Conservation (phyloP, 2,797 vertebrate species). For the Gallinago nigripennis region DNA sequence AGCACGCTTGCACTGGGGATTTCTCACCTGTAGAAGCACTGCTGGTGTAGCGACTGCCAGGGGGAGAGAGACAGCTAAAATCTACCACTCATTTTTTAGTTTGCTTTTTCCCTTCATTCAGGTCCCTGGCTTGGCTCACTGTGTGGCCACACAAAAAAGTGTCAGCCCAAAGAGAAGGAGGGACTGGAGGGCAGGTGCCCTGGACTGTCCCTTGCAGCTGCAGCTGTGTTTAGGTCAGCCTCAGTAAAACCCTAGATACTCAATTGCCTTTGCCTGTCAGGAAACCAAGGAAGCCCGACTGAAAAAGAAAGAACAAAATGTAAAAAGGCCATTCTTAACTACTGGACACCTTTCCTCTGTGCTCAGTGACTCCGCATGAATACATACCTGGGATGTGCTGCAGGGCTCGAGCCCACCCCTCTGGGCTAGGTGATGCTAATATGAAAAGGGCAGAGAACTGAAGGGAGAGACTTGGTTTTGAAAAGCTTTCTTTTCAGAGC, state of each 20-base stretch:
- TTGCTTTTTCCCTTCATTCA: neutral
- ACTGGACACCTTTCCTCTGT: fast-evolving
- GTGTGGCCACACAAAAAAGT: fast-evolving
- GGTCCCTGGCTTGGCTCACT: neutral
- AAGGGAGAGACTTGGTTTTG: neutral
- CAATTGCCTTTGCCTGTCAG: neutral
- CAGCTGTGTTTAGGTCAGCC: neutral
- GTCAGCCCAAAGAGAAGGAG: neutral
- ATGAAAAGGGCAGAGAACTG: neutral
- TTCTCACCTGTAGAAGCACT: neutral
- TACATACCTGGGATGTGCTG: fast-evolving
- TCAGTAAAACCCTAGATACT: neutral
- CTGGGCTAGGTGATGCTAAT: neutral
- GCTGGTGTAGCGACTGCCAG: fast-evolving
- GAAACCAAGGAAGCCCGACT: neutral
- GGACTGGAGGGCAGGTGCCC: fast-evolving
- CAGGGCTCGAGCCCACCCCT: fast-evolving
- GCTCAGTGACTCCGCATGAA: neutral
- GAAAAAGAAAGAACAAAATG: neutral
- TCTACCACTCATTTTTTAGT: neutral
- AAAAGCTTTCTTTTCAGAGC: neutral
- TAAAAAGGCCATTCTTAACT: neutral
- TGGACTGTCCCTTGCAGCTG: neutral
- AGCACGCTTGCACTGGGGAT: neutral
- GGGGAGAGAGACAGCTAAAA: neutral